These are phyloP conservation scores for Macrotrachela quadricornifera DNA, from an alignment of 1,140 invertebrate genomes.

Conservation along the genomic window DNA sequence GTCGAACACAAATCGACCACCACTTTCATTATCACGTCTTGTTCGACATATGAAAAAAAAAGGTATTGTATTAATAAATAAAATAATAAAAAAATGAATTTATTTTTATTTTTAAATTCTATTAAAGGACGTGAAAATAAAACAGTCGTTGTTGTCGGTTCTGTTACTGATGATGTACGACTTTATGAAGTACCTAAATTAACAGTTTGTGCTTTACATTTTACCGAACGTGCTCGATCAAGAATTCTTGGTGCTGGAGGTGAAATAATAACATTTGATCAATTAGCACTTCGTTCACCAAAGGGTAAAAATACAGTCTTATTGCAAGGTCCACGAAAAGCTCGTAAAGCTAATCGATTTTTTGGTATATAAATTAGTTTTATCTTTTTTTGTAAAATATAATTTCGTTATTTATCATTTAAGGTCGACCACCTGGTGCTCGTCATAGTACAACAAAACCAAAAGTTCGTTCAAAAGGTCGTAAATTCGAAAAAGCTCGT, in stretches of 20 bases:
- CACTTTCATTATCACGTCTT: slow-evolving; percentile 68
- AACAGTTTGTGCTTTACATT: slow-evolving; percentile 69
- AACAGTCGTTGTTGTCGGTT: slow-evolving; percentile 77
- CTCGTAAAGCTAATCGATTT: slow-evolving; percentile 76
- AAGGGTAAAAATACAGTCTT: slow-evolving; percentile 79
- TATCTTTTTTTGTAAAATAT: too few relatives aligned
- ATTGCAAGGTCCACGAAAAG: slow-evolving; percentile 70
- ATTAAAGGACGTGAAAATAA: slow-evolving; percentile 52
- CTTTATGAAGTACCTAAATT: slow-evolving; percentile 74
- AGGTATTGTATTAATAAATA: too few relatives aligned
- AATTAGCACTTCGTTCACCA: slow-evolving; percentile 70
- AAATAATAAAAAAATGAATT: too few relatives aligned
- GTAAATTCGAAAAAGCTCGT: slow-evolving; percentile 84
- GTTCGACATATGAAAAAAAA: slow-evolving; percentile 16
- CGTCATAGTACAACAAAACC: slow-evolving; percentile 33
- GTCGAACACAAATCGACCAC: slow-evolving; percentile 78
- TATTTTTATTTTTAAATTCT: too few relatives aligned
- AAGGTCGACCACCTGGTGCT: too few relatives aligned
- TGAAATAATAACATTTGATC: slow-evolving; percentile 89
- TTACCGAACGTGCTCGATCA: slow-evolving; percentile 74
- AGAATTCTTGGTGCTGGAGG: slow-evolving; percentile 86
- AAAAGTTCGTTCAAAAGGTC: slow-evolving; percentile 78
- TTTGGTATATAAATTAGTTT: slow-evolving; percentile 43
- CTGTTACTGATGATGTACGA: slow-evolving; percentile 81
- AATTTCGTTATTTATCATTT: too few relatives aligned